Evolutionary conservation across 2,888 invertebrate genomes (phyloP).

Genomic region (Dasypolia templi): DNA sequence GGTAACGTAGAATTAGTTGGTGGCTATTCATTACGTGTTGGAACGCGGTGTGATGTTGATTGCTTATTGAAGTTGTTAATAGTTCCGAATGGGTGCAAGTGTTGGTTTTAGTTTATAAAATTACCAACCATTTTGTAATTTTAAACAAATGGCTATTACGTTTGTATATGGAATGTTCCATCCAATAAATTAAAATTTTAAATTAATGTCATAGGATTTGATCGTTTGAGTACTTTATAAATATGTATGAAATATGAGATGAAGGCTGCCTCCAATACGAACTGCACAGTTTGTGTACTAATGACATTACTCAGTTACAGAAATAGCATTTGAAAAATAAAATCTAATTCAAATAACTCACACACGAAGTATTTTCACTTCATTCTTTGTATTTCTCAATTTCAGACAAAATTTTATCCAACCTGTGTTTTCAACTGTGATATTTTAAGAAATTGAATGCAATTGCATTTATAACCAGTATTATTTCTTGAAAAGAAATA

Average conservation of each 20-base stretch:
- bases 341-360: constrained; percentile 20
- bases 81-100: constrained; percentile 73
- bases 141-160: constrained; percentile 21
- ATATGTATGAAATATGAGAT: not conserved
- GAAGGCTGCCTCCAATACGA: not conserved
- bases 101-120: constrained; percentile 62
- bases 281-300: not conserved
- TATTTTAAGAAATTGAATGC: constrained; percentile 56
- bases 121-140: constrained; percentile 49
- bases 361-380: constrained; percentile 18
- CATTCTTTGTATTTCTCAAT: constrained; percentile 25
- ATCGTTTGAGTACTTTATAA: not conserved
- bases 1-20: constrained; percentile 82
- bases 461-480: constrained; percentile 37
- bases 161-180: constrained; percentile 17
- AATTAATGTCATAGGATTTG: constrained; percentile 1
- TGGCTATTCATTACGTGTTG: constrained; percentile 81
- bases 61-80: constrained; percentile 82
- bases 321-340: constrained; percentile 7
- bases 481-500: constrained; percentile 46
- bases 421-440: constrained; percentile 34
- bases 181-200: constrained; percentile 9
- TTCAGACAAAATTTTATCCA: constrained; percentile 23
- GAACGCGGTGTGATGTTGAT: constrained; percentile 81
- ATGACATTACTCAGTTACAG: not conserved